Percentiles rank a stretch among this genome's conserved stretches.
phyloP scores from a whole-genome alignment of 2,797 vertebrate genomes.

The Cyprinodon diabolis region DNA sequence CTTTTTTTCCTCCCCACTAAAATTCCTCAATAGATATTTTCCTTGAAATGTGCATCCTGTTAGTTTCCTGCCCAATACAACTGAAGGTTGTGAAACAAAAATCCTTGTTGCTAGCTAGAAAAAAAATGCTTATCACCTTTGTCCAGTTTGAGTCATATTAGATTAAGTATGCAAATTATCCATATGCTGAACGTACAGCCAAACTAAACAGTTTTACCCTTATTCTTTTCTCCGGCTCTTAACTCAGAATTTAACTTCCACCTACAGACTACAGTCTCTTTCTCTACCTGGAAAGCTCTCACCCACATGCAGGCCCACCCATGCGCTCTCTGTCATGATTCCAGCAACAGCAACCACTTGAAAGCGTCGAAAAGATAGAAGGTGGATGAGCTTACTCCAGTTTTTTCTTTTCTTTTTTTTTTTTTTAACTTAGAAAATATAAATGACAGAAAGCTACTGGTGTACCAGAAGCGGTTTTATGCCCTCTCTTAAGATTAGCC shows the following conservation, averaged over 20 bases:
- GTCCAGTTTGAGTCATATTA: constrained; percentile 23
- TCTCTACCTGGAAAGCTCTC: constrained; percentile 60
- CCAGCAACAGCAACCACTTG: constrained; percentile 31
- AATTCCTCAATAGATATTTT: constrained; percentile 16
- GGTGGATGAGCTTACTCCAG: constrained; percentile 23
- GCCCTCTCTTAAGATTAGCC: constrained; percentile 41
- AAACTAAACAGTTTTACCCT: constrained; percentile 29
- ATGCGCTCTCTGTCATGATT: constrained; percentile 45
- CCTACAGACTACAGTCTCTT: constrained; percentile 60
- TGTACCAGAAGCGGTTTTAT: constrained; percentile 21
- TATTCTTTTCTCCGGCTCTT: constrained; percentile 35
- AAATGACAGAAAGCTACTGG: constrained; percentile 25
- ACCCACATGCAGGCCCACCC: constrained; percentile 55
- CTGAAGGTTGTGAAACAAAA: not conserved
- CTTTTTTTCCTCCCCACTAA: constrained; percentile 9
- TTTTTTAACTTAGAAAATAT: constrained; percentile 36
- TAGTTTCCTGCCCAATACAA: not conserved
- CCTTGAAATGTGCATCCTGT: not conserved
- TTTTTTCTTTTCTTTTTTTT: not conserved
- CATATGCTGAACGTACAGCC: constrained; percentile 23
- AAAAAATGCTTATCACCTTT: constrained; percentile 9
- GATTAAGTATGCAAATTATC: constrained; percentile 31
- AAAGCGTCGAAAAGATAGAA: constrained; percentile 9
- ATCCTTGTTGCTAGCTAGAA: not conserved
- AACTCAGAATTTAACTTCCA: constrained; percentile 68